phyloP scores from a whole-genome alignment of 2,888 invertebrate species.

The Morinoia aosen region DNA sequence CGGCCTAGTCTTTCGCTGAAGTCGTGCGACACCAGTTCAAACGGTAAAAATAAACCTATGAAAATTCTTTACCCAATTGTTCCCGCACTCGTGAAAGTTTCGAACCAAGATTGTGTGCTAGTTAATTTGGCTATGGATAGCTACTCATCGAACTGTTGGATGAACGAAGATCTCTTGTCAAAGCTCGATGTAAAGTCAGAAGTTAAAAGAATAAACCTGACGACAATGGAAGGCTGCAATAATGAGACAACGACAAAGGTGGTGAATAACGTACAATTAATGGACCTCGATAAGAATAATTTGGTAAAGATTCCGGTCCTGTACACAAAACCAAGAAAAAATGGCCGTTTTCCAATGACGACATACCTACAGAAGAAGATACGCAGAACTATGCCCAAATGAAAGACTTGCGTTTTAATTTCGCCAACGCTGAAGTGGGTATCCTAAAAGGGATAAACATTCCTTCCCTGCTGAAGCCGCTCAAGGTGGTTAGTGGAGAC shows the following conservation, averaged over 20 bases:
- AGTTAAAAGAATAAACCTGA: not conserved
- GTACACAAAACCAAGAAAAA: not conserved
- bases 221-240: not conserved
- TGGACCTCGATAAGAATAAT: not conserved
- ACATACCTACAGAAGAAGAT: not conserved
- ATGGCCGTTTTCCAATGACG: conserved; percentile 20
- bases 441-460: no score
- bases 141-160: not conserved
- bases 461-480: no score
- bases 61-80: not conserved
- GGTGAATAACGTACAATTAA: not conserved
- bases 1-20: not conserved
- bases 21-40: not conserved
- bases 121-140: not conserved
- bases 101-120: not conserved
- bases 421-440: no score
- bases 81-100: not conserved
- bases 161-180: not conserved
- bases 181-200: not conserved
- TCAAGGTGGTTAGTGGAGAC: no score
- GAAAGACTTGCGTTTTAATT: conserved; percentile 7
- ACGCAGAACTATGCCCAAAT: not conserved
- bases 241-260: not conserved
- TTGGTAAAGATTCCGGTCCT: not conserved
- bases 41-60: not conserved